phyloP scores from a whole-genome alignment of 2,888 invertebrate species.

The Calephelis perditalis region DNA sequence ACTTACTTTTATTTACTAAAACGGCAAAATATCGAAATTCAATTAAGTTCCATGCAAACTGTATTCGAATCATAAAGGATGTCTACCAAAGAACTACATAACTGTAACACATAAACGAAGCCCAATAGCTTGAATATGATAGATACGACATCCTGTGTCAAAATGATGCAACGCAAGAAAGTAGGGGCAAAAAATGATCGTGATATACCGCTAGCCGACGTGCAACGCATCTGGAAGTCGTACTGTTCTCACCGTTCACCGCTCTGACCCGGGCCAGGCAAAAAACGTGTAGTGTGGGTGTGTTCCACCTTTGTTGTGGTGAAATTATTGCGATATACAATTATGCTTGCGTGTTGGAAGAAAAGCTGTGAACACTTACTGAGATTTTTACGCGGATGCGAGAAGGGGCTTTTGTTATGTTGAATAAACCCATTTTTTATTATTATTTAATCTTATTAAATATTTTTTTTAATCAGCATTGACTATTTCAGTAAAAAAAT shows the following conservation, averaged over 20 bases:
- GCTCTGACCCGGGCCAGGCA: slow-evolving; percentile 42
- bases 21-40: no score
- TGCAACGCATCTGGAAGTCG: slow-evolving; percentile 63
- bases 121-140: slow-evolving; percentile 15
- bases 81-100: no score
- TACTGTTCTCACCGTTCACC: slow-evolving; percentile 66
- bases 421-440: no score
- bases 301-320: slow-evolving; percentile 49
- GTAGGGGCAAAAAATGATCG: slow-evolving; percentile 49
- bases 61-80: no score
- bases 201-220: slow-evolving; percentile 63
- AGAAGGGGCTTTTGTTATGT: no score
- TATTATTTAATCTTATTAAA: no score
- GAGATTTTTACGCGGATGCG: not conserved
- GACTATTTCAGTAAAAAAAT: no score
- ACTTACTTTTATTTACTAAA: no score
- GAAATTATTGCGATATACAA: slow-evolving; percentile 49
- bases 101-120: no score
- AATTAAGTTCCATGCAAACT: no score
- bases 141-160: slow-evolving; percentile 21
- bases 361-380: slow-evolving; percentile 43
- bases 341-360: slow-evolving; percentile 48
- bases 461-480: no score
- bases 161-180: slow-evolving; percentile 38
- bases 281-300: slow-evolving; percentile 57